phyloP scores from a whole-genome alignment of 2,113 vertebrate genomes.

The Coturnix japonica region DNA sequence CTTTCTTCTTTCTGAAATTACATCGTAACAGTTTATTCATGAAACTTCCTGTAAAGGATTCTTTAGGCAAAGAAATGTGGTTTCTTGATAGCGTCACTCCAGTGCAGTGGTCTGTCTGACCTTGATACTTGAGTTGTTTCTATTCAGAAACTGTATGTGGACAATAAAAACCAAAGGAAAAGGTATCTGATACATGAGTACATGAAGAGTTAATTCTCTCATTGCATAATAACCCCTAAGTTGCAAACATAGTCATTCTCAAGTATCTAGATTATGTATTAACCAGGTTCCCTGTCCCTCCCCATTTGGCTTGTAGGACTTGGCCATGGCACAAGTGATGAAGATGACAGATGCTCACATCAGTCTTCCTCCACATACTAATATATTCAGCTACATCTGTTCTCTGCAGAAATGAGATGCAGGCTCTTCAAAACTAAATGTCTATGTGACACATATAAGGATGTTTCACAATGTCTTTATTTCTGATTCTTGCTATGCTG shows the following conservation, averaged over 20 bases:
- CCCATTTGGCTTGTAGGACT: neutral
- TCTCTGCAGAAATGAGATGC: neutral
- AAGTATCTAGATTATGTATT: neutral
- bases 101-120: neutral
- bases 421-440: neutral
- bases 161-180: neutral
- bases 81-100: neutral
- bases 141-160: neutral
- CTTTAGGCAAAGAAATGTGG: neutral
- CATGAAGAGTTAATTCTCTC: neutral
- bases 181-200: neutral
- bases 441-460: rapidly evolving
- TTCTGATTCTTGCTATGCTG: neutral
- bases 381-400: neutral
- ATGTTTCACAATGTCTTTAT: neutral
- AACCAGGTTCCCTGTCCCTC: neutral
- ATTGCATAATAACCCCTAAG: neutral
- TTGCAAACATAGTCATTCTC: neutral
- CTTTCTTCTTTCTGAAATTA: neutral
- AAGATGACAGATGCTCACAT: neutral
- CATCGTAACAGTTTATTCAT: neutral
- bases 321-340: neutral
- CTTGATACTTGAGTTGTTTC: neutral
- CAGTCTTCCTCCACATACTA: neutral
- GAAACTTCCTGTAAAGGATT: neutral